Base-by-base conservation (phyloP, 92 coral and sea anemone species). In the Blastomussa wellsi region DNA sequence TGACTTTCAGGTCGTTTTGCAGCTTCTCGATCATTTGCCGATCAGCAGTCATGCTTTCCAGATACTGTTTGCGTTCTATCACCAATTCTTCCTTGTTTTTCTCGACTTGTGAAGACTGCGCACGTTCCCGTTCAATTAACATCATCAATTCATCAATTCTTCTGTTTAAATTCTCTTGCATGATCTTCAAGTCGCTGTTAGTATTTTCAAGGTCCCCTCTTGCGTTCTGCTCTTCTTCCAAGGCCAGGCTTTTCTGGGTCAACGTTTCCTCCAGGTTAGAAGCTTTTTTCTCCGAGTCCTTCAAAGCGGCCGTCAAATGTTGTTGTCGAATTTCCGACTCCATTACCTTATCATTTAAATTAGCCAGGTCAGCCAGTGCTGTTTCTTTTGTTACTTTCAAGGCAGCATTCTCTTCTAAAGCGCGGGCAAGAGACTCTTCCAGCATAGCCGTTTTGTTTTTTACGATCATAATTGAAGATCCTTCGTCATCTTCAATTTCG, bases 401-500 rank as follows among this genome's bases (percentile, higher is more conserved):
- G 9, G 83, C 72, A 28, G 95, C 82, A 82, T 86, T 91, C 59
- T 94, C 99, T 77, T 96, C 98, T 70, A 92, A 86, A 28, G 97
- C 93, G 76, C 95, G 91, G 72, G 88, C 90, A n/a, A 96, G 92
- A 11, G 98, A 93, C 32, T 96, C 99, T 70, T 96, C 99, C 57
- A 94, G 67, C 53, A 96, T 88, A 62, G 98, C 92, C 29, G 99
- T 96, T 67, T 93, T 91, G 89, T 94, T 94, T 80, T 91, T 92
- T 8, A 96, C 95, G 84, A 96, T 44, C 84, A 96, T 89, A 92
- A 96, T 91, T 39, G 92, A 87, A 5, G 91, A 72, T 26, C 91
- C 98, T 64, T 76, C 95, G 75, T 96, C 99, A 64, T 93, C 99
- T 65, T 93, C 97, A 55, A 94, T 88, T 86, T 96, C 99, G 88